Evolutionary conservation across 1,140 invertebrate species (phyloP), one percentile per base, ranked within the genome.

Genomic region (Zophobas atratus): DNA sequence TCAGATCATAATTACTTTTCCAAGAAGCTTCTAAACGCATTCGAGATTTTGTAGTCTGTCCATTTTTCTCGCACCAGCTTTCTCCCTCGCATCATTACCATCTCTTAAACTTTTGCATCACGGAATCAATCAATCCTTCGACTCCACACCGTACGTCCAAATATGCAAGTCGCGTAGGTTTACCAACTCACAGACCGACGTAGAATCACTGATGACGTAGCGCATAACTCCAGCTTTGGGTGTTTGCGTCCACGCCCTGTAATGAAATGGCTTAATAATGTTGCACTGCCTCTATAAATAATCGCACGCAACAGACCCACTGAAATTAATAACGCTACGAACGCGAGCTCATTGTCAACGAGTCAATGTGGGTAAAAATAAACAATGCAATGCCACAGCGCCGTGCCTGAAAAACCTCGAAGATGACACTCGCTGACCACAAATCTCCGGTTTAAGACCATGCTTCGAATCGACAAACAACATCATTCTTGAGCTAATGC

Each of bases 191-290:
- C 20, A 20, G 20, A 20, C 20, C 20, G 20, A 20, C 20, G 20
- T 20, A 20, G 20, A 20, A 20, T 20, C 20, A 20, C 20, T 20
- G 56, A 36, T 67, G 60, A 67, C 60, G 60, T 67, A 41, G 60
- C 39, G 39, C 60, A 67, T 67, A 67, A 67, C 60, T 67, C 43
- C 6, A 36, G 60, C 38, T 67, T 43, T 67, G 60, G 60, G 60
- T 67, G 60, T 67, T 67, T 43, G 43, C 60, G 60, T 67, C 60
- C 60, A 67, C 60, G 60, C 60, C 60, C 60, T 43, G 39, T 38
- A 67, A 67, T 67, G 60, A 67, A 67, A 67, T 67, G 60, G 60
- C 60, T 67, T 67, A 67, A 67, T 67, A 67, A 67, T 67, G 60
- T 67, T 67, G n/a, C 39, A 5, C 39, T 67, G 60, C 38, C 38